Base-by-base conservation (phyloP, 2,113 vertebrate genomes). In the Nothoprocta pentlandii region DNA sequence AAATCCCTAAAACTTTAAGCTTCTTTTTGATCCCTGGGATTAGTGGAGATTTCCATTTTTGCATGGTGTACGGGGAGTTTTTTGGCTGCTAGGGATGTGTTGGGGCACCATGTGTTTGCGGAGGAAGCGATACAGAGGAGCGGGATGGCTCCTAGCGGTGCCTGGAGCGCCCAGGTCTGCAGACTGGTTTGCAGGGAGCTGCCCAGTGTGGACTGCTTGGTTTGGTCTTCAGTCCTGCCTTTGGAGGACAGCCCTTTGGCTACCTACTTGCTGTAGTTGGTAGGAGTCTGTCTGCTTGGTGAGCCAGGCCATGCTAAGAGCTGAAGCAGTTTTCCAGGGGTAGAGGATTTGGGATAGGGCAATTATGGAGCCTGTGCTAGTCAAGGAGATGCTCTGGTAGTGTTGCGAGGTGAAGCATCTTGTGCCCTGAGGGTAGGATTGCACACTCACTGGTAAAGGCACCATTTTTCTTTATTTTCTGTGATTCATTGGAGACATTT, bases 11-110 rank as follows among this genome's bases (percentile, higher is more conserved):
- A 95, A 75, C 85, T 94, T 69, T 80, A 85, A 92, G 77, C 58
- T 56, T 62, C 68, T 75, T 81, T 93, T 87, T 96, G 90, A 94
- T 95, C 61, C 80, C 46, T 8, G 21, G 54, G 87, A 94, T 97
- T 94, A 93, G n/a, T 15, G 32, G 69, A 93, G 80, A 80, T 93
- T 93, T 87, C 44, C 61, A 36, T 74, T 96, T 95, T 54, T 76
- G 66, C 77, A 23, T 32, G n/a, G 66, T 17, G 78, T 73, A 23
- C n/a, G n/a, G 69, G 13, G 78, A 54, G 34, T 66, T 94, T 95
- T 86, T 5, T 22, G 83, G 26, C 77, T 89, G 61, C 66, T 79
- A 32, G 46, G 28, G 66, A 41, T 92, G 76, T 53, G 6, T 3
- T 32, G 12, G 30, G 58, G 62, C 94, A 2, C 42, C 0, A 1